Evolutionary conservation across 1,140 invertebrate genomes (phyloP).

Genomic region (Dendroctonus ponderosae): DNA sequence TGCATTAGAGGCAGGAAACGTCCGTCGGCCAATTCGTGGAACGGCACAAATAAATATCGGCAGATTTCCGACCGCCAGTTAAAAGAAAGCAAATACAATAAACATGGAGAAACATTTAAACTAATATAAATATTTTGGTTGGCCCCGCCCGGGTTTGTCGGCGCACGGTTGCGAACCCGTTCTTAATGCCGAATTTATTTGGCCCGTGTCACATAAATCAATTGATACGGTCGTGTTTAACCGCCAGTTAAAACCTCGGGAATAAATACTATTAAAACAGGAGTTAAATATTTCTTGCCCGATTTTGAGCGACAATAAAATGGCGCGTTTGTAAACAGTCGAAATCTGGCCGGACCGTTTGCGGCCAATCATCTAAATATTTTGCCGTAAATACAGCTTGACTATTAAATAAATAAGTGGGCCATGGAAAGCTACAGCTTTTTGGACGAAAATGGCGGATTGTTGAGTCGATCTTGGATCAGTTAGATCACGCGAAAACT

Average conservation of each 20-base stretch:
- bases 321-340: constrained; percentile 15
- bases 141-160: neutral
- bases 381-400: constrained; percentile 3
- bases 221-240: constrained; percentile 16
- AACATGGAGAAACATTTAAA: constrained; percentile 22
- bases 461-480: too few species aligned
- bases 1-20: too few species aligned
- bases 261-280: constrained; percentile 12
- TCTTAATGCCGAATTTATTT: constrained; percentile 16
- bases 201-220: constrained; percentile 24
- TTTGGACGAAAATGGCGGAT: too few species aligned
- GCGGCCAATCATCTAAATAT: neutral
- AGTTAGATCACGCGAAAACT: too few species aligned
- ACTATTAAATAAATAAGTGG: constrained; percentile 1
- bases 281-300: neutral
- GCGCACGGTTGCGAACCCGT: constrained; percentile 17
- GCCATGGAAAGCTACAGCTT: too few species aligned
- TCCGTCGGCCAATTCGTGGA: too few species aligned
- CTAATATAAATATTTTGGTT: constrained; percentile 23
- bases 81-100: constrained; percentile 23
- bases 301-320: constrained; percentile 20
- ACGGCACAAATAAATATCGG: too few species aligned
- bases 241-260: constrained; percentile 10
- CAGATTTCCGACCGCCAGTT: neutral
- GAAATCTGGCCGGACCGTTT: neutral